Conservation (phyloP, 2,113 vertebrate genomes). For the Pogonocichla stellata region DNA sequence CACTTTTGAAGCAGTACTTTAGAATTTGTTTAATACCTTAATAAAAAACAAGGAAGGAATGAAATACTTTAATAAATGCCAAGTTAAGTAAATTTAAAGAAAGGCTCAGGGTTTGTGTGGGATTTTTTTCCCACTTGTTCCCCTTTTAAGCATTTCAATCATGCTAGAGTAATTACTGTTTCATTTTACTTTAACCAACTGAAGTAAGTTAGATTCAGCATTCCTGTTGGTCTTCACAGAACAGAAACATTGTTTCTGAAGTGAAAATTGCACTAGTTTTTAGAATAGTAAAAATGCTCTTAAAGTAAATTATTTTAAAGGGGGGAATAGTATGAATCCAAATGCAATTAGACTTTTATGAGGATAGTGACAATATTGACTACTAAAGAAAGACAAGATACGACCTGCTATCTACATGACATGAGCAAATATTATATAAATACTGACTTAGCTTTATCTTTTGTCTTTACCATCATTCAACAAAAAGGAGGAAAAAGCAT, state of each 20-base stretch:
- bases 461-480: not conserved
- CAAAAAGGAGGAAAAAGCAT: rapidly evolving
- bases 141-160: not conserved
- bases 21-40: not conserved
- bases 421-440: not conserved
- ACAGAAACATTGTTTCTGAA: not conserved
- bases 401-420: not conserved
- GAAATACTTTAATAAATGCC: not conserved
- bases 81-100: not conserved
- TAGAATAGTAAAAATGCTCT: not conserved
- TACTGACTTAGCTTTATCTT: not conserved
- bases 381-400: not conserved
- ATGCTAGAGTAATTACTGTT: not conserved
- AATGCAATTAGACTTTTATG: not conserved
- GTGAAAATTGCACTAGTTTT: not conserved
- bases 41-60: not conserved
- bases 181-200: not conserved
- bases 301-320: not conserved
- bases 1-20: not conserved
- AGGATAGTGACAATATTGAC: not conserved
- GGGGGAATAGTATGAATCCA: not conserved
- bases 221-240: not conserved
- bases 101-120: rapidly evolving
- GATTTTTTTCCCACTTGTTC: rapidly evolving
- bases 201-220: not conserved